Conservation (phyloP, 2,113 vertebrate genomes). For the Sylvilagus bachmani region DNA sequence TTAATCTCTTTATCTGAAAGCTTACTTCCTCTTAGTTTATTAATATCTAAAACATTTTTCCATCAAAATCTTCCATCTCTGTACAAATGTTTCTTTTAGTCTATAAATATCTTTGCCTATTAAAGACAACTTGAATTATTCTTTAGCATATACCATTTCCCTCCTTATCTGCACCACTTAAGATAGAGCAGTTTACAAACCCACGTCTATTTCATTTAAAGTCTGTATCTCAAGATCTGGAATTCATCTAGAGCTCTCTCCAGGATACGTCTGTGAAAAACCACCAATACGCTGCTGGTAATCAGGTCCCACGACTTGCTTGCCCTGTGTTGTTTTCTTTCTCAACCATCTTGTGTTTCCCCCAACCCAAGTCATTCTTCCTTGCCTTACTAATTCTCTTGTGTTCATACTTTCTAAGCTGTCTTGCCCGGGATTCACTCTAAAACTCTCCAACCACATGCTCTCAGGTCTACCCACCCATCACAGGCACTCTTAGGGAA, state of each 20-base stretch:
- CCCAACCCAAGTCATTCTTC: not conserved
- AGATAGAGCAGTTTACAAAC: not conserved
- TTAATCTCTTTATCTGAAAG: conserved; percentile 69
- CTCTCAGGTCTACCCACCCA: not conserved
- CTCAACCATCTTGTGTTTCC: not conserved
- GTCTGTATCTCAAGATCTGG: not conserved
- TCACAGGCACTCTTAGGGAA: not conserved
- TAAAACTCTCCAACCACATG: not conserved
- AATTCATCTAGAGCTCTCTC: not conserved
- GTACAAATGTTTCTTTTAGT: conserved; percentile 43
- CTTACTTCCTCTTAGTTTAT: conserved; percentile 72
- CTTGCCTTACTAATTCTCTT: not conserved
- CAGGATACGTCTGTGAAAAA: not conserved
- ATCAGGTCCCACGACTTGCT: not conserved
- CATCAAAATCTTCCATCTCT: conserved; percentile 62
- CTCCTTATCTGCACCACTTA: not conserved
- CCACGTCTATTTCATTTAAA: not conserved
- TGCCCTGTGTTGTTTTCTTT: not conserved
- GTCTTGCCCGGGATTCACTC: not conserved
- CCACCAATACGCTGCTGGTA: not conserved
- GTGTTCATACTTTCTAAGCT: conserved; percentile 20
- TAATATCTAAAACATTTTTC: conserved; percentile 65
- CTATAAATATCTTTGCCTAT: conserved; percentile 60
- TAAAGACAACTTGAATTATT: not conserved
- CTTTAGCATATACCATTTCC: not conserved